Conservation (phyloP, 1,140 invertebrate species). For the Apis laboriosa region DNA sequence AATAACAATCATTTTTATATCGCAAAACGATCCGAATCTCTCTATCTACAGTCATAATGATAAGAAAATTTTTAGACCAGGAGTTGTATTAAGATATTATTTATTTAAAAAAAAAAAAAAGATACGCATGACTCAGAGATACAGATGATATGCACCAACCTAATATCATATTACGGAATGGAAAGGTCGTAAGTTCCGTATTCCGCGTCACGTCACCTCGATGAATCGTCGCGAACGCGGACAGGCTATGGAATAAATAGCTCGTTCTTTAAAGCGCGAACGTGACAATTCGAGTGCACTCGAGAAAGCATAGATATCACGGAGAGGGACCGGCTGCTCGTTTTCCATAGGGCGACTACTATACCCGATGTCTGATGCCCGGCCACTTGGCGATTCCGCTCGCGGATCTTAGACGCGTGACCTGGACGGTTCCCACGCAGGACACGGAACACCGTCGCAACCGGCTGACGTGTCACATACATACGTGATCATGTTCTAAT, state of each 20-base stretch:
- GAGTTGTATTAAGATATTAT: too few species aligned
- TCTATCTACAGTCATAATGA: too few species aligned
- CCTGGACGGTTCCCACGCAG: slow-evolving; percentile 69
- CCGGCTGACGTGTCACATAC: slow-evolving; percentile 65
- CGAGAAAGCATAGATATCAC: slow-evolving; percentile 23
- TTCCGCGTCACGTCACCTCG: background rate
- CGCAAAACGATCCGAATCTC: too few species aligned
- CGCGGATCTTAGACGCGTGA: slow-evolving; percentile 63
- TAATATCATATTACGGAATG: background rate
- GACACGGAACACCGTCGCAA: slow-evolving; percentile 61
- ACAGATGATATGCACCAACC: background rate
- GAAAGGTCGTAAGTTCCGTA: background rate
- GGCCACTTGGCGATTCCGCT: slow-evolving; percentile 62
- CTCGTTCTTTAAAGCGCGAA: slow-evolving; percentile 22
- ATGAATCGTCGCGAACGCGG: background rate
- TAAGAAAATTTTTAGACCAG: too few species aligned
- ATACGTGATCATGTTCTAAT: slow-evolving; percentile 69
- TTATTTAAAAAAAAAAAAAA: too few species aligned
- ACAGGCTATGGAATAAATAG: slow-evolving; percentile 20
- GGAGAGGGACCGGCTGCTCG: background rate
- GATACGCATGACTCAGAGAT: too few species aligned
- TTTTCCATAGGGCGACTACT: slow-evolving; percentile 22
- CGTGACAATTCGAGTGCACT: slow-evolving; percentile 44
- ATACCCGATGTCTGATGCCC: slow-evolving; percentile 31
- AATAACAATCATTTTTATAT: too few species aligned